These are phyloP conservation scores for Apteryx owenii DNA, from an alignment of 2,113 vertebrate genomes.

Conservation along the genomic window DNA sequence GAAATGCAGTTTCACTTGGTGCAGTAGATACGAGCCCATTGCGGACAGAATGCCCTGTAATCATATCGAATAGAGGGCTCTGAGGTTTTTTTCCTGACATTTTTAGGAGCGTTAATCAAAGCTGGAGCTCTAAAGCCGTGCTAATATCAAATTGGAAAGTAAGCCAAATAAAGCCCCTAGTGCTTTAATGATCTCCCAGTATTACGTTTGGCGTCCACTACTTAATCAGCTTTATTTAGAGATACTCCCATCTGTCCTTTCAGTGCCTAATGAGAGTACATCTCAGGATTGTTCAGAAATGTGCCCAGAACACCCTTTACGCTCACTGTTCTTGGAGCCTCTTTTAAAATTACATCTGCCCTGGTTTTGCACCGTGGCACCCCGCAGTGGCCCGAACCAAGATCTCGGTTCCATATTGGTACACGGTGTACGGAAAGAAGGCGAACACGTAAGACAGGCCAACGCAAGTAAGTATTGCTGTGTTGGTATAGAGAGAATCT, in stretches of 20 bases:
- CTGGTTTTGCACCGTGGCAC: neutral
- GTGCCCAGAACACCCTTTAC: neutral
- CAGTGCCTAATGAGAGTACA: neutral
- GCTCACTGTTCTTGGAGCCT: neutral
- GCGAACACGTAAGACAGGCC: neutral
- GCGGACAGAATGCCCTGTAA: neutral
- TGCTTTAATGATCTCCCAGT: neutral
- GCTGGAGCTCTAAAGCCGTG: neutral
- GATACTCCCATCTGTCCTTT: neutral
- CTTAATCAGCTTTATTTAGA: slow-evolving; percentile 25
- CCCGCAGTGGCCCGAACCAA: no score
- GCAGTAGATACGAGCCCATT: neutral
- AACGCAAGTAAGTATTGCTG: neutral
- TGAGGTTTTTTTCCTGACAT: neutral
- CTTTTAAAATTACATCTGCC: rapidly evolving
- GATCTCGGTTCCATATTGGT: neutral
- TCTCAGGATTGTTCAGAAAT: neutral
- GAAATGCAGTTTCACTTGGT: neutral
- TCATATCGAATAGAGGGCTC: neutral
- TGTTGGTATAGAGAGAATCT: neutral
- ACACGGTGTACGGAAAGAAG: neutral
- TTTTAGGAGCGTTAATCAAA: neutral
- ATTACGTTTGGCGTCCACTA: neutral
- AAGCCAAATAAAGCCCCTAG: slow-evolving; percentile 28
- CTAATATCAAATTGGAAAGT: slow-evolving; percentile 5